phyloP scores from a whole-genome alignment of 2,113 vertebrate genomes.

The Ptilonorhynchus violaceus region DNA sequence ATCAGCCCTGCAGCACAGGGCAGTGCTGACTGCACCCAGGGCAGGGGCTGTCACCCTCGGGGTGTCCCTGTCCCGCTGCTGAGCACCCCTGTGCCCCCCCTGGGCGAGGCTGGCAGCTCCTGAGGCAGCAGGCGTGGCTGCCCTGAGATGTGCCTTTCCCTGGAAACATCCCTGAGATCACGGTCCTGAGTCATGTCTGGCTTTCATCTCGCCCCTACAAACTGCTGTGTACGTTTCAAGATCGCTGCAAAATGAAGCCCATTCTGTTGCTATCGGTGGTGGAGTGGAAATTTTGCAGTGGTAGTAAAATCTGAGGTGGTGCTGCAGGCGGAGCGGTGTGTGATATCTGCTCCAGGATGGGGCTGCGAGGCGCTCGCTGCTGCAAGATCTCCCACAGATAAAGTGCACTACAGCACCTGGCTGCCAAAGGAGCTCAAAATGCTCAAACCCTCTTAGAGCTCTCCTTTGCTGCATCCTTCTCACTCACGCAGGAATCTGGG shows the following conservation, averaged over 20 bases:
- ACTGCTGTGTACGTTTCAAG: fast-evolving
- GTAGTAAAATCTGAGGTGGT: neutral
- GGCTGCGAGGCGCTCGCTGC: neutral
- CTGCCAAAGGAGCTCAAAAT: neutral
- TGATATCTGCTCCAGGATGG: neutral
- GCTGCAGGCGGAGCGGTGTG: neutral
- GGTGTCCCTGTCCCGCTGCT: fast-evolving
- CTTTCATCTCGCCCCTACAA: neutral
- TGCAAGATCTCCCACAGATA: neutral
- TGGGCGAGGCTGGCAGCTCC: neutral
- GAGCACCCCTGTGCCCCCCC: fast-evolving
- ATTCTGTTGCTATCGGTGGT: fast-evolving
- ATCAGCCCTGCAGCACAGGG: neutral
- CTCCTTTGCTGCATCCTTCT: neutral
- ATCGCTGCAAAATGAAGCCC: neutral
- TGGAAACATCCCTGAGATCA: neutral
- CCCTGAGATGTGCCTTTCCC: neutral
- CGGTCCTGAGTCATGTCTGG: neutral
- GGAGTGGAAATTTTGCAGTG: neutral
- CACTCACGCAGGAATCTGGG: fast-evolving
- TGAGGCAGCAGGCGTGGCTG: neutral
- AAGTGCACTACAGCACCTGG: neutral
- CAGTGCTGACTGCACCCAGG: neutral
- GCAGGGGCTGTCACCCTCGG: neutral
- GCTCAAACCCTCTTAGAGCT: neutral